Evolutionary conservation across 2,113 vertebrate genomes (phyloP), one percentile per base, ranked within the genome.

Genomic region (Kryptolebias marmoratus): DNA sequence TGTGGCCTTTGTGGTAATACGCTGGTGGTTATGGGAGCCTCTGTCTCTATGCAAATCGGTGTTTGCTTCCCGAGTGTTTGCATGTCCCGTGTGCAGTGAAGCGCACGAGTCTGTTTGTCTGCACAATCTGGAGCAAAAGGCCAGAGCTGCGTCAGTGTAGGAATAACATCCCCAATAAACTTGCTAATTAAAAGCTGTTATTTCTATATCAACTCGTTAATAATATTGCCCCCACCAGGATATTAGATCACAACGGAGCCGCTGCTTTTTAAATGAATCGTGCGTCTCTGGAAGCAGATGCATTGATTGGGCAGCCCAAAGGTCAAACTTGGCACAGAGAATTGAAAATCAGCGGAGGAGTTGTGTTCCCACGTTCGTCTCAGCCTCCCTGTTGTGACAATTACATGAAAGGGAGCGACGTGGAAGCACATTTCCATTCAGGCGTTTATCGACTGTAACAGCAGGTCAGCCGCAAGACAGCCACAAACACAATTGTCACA

Each of bases 321-420:
- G 89, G 89, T 92, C 85, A 90, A 86, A 73, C 67, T 72, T 15
- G 45, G 73, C 11, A 31, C 75, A 9, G 65, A 65, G 79, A 83
- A 87, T 87, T 84, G 84, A 89, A 88, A 91, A 91, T 91, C 80
- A 84, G 77, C 11, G 48, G 32, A 79, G 72, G 79, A 84, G 79
- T 84, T 75, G 76, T 74, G 86, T 86, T 85, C 79, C 73, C 88
- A 87, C 82, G 82, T 87, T 64, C 52, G 63, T 44, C 77, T 67
- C 78, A 0, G 60, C 64, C 68, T 72, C 77, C 84, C 82, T 36
- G 52, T 74, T n/a, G 86, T 73, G 88, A 85, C 88, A 88, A 91
- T 90, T 90, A 90, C 88, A 85, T 16, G 53, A 80, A 62, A 65
- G 58, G 64, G 70, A 67, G 11, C 45, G 73, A 56, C 57, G 65